Evolutionary conservation across 2,888 invertebrate species (phyloP).

Genomic region (Platypus cylindrus): DNA sequence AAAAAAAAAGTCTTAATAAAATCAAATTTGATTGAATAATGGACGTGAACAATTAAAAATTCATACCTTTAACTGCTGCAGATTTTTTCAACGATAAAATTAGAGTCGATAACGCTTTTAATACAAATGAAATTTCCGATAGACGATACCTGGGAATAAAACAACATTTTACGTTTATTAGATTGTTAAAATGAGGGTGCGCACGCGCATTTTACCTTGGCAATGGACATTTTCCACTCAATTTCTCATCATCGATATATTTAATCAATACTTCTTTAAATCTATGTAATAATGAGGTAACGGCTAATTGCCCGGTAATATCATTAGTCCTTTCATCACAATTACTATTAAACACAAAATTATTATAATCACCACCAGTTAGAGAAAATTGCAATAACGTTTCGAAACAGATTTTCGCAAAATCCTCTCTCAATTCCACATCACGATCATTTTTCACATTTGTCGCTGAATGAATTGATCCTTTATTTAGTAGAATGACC

Average conservation of each 20-base stretch:
- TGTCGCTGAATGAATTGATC: conserved; percentile 69
- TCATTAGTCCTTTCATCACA: conserved; percentile 38
- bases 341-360: conserved; percentile 28
- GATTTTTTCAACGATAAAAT: conserved; percentile 88
- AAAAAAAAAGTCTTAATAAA: conserved; percentile 3
- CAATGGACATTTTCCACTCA: conserved; percentile 74
- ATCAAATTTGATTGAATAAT: conserved; percentile 4
- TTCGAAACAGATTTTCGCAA: conserved; percentile 93
- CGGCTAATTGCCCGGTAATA: conserved; percentile 65
- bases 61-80: conserved; percentile 66
- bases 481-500: conserved; percentile 72
- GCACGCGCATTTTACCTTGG: conserved; percentile 61
- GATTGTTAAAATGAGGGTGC: background rate
- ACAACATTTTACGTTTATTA: background rate
- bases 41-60: conserved; percentile 2
- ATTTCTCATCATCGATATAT: conserved; percentile 73
- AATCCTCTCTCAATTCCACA: conserved; percentile 77
- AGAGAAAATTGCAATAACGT: conserved; percentile 88
- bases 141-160: conserved; percentile 67
- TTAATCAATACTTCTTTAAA: conserved; percentile 86
- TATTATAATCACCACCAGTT: conserved; percentile 53
- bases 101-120: conserved; percentile 87
- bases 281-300: conserved; percentile 80
- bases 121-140: conserved; percentile 90
- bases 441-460: conserved; percentile 60